A percentile compares a stretch with the other conserved stretches of the same genome.
phyloP scores from a whole-genome alignment of 64 coral and sea anemone genomes.

The Trachythela sp. region DNA sequence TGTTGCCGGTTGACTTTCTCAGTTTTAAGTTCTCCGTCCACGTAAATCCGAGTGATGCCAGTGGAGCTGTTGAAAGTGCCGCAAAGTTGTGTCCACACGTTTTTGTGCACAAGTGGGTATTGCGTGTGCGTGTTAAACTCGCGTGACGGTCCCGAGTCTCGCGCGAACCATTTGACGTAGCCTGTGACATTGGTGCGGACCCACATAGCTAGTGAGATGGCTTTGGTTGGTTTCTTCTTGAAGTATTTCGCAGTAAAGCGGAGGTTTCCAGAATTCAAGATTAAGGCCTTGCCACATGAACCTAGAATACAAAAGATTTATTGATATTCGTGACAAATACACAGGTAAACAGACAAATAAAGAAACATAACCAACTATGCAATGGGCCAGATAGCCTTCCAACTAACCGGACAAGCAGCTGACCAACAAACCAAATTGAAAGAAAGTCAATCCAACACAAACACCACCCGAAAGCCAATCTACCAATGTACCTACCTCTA shows the following conservation, averaged over 20 bases:
- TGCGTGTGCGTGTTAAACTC: background rate
- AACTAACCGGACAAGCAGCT: too few relatives aligned
- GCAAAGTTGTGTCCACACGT: slow-evolving; percentile 74
- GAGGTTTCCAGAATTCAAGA: slow-evolving; percentile 68
- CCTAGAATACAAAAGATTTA: slow-evolving; percentile 18
- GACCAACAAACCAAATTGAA: too few relatives aligned
- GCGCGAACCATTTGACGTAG: slow-evolving; percentile 79
- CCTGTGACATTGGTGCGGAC: slow-evolving; percentile 76
- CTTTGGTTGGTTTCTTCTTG: slow-evolving; percentile 74
- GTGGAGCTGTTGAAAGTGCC: slow-evolving; percentile 90
- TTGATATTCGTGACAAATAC: background rate
- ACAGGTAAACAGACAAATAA: background rate
- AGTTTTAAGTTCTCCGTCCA: slow-evolving; percentile 75
- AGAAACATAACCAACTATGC: background rate
- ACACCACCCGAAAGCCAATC: too few relatives aligned
- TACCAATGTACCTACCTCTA: too few relatives aligned
- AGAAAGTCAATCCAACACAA: too few relatives aligned
- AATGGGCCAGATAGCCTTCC: too few relatives aligned
- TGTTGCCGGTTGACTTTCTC: slow-evolving; percentile 39
- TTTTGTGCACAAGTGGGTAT: slow-evolving; percentile 57
- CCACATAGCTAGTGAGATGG: slow-evolving; percentile 93
- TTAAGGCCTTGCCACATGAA: slow-evolving; percentile 67
- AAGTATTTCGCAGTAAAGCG: slow-evolving; percentile 57
- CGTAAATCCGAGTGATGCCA: slow-evolving; percentile 75
- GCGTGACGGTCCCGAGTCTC: background rate